These are phyloP conservation scores for Parnassius smintheus DNA, from an alignment of 2,888 invertebrate genomes.

Conservation along the genomic window DNA sequence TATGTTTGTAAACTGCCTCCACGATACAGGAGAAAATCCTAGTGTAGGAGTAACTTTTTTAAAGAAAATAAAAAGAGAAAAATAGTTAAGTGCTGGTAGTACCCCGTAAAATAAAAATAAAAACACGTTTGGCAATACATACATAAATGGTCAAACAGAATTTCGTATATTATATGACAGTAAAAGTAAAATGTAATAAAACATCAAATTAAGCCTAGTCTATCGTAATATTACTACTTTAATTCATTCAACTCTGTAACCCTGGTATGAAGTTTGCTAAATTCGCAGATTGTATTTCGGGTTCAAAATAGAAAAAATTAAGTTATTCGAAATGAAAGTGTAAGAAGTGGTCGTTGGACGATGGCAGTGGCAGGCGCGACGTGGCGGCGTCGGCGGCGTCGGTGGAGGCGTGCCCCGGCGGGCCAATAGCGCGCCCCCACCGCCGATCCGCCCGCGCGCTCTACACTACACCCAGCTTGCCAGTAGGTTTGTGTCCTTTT, in stretches of 20 bases:
- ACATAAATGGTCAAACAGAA: too few relatives aligned
- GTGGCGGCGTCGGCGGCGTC: conserved; percentile 39
- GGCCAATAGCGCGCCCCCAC: conserved; percentile 71
- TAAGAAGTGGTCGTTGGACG: conserved; percentile 44
- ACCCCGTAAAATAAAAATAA: too few relatives aligned
- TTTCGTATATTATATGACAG: too few relatives aligned
- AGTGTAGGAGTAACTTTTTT: too few relatives aligned
- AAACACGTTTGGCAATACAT: too few relatives aligned
- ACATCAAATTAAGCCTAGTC: too few relatives aligned
- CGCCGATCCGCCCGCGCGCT: conserved; percentile 57
- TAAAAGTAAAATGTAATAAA: too few relatives aligned
- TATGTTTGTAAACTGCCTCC: too few relatives aligned
- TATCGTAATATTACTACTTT: too few relatives aligned
- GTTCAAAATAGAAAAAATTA: conserved; percentile 43
- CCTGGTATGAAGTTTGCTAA: background rate
- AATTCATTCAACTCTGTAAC: background rate
- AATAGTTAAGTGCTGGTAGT: too few relatives aligned
- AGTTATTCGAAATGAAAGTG: conserved; percentile 46
- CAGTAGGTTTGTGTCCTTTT: conserved; percentile 82
- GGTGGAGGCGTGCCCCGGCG: conserved; percentile 58
- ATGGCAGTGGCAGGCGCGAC: conserved; percentile 41
- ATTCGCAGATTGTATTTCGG: conserved; percentile 39
- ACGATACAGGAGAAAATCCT: too few relatives aligned
- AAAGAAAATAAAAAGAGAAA: too few relatives aligned
- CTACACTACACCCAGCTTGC: conserved; percentile 70